Evolutionary conservation across 2,797 vertebrate genomes (phyloP).

Genomic region (Eidolon dupreanum): DNA sequence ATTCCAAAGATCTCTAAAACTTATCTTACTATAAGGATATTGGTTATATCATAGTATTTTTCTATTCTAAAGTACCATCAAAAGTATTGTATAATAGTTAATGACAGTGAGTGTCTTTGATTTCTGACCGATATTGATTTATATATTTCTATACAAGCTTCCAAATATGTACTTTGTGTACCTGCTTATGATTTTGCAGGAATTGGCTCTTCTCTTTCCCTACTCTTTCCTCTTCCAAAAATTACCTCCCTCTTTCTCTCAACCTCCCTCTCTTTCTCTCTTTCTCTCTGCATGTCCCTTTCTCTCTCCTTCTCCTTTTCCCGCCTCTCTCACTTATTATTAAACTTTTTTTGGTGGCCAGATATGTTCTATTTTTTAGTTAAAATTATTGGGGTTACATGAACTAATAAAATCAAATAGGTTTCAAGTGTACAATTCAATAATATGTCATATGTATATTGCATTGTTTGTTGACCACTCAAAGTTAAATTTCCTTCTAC

Average conservation of each 20-base stretch:
- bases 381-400: too few relatives aligned
- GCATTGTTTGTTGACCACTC: too few relatives aligned
- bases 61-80: slow-evolving; percentile 1
- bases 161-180: not conserved
- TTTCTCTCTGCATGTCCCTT: too few relatives aligned
- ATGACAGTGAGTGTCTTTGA: not conserved
- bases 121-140: not conserved
- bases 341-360: not conserved
- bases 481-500: too few relatives aligned
- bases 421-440: too few relatives aligned
- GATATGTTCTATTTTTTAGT: not conserved
- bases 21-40: not conserved
- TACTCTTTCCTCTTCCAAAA: not conserved
- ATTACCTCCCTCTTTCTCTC: not conserved
- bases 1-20: not conserved
- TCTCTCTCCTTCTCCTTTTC: too few relatives aligned
- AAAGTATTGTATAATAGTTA: not conserved
- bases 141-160: not conserved
- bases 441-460: too few relatives aligned
- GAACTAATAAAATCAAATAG: too few relatives aligned
- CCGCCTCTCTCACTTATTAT: not conserved
- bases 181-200: not conserved
- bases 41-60: not conserved
- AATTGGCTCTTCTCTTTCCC: not conserved
- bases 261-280: too few relatives aligned